Conservation (phyloP, 2,113 vertebrate genomes). For the Psittacula cyanocephala region DNA sequence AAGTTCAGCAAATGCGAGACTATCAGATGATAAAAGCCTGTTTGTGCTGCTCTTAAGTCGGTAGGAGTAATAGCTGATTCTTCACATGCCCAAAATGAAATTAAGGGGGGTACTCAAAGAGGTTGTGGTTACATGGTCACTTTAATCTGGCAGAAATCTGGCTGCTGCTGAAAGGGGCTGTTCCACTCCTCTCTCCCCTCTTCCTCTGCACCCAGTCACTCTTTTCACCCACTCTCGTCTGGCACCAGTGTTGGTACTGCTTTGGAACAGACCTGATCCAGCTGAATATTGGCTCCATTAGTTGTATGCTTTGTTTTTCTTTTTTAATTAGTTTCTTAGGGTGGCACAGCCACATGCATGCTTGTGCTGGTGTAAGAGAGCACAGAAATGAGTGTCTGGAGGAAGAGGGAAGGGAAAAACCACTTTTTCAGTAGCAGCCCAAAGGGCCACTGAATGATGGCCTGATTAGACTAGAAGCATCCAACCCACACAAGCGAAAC, state of each 20-base stretch:
- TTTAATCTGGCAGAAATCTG: constrained; percentile 53
- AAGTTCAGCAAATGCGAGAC: not conserved
- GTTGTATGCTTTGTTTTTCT: not conserved
- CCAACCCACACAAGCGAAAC: not conserved
- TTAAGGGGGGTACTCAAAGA: constrained; percentile 49
- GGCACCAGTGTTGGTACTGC: not conserved
- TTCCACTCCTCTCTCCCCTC: not conserved
- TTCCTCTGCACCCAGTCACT: not conserved
- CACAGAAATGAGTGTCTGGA: not conserved
- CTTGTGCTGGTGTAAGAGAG: not conserved
- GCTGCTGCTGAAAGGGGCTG: constrained; percentile 40
- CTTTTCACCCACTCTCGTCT: not conserved
- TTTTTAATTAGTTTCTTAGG: not conserved
- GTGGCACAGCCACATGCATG: not conserved
- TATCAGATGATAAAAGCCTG: constrained; percentile 27
- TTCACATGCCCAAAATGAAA: constrained; percentile 44
- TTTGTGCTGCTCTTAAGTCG: constrained; percentile 27
- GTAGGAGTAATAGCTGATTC: constrained; percentile 16
- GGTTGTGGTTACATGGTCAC: constrained; percentile 34
- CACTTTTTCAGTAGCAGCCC: not conserved
- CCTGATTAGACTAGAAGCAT: not conserved
- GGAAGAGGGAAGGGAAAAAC: not conserved
- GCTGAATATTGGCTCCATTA: not conserved
- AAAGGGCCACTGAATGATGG: not conserved
- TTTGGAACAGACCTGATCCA: not conserved